A percentile compares a stretch with the other conserved stretches of the same genome.
Evolutionary conservation across 2,888 invertebrate genomes (phyloP).

Genomic region (Noctua janthina): DNA sequence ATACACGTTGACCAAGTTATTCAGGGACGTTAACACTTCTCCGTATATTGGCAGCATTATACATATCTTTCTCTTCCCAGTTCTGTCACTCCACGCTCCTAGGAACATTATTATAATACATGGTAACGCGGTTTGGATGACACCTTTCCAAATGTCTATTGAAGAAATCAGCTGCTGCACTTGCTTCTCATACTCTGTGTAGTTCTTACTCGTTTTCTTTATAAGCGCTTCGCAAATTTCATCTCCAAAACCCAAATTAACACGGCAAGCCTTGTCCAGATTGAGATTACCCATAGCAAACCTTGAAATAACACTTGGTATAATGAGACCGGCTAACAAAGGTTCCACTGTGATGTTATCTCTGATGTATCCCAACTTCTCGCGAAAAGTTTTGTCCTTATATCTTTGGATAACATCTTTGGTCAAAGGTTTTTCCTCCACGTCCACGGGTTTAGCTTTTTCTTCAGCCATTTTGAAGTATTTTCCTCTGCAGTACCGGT

Average conservation of each 20-base stretch:
- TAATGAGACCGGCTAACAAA: slow-evolving; percentile 92
- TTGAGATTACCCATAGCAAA: slow-evolving; percentile 91
- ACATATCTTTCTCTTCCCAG: slow-evolving; percentile 89
- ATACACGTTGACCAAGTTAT: slow-evolving; percentile 89
- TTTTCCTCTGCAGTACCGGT: slow-evolving; percentile 49
- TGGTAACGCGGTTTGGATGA: slow-evolving; percentile 90
- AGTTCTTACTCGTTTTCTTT: slow-evolving; percentile 86
- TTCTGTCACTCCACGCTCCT: slow-evolving; percentile 92
- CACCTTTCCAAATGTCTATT: slow-evolving; percentile 90
- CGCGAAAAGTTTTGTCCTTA: slow-evolving; percentile 79
- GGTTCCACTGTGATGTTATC: slow-evolving; percentile 93
- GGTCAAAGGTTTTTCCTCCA: slow-evolving; percentile 84
- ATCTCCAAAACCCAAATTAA: slow-evolving; percentile 80
- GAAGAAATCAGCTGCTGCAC: slow-evolving; percentile 91
- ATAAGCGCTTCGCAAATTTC: slow-evolving; percentile 84
- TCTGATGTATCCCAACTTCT: slow-evolving; percentile 79
- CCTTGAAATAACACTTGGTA: slow-evolving; percentile 92
- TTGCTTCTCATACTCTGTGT: slow-evolving; percentile 91
- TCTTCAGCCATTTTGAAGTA: slow-evolving; percentile 79
- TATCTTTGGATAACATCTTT: slow-evolving; percentile 72
- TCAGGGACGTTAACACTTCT: slow-evolving; percentile 87
- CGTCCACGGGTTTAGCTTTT: slow-evolving; percentile 75
- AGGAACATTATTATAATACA: slow-evolving; percentile 90
- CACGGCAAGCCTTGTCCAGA: slow-evolving; percentile 86
- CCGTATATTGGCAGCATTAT: slow-evolving; percentile 90